Evolutionary conservation across 2,797 vertebrate genomes (phyloP).

Genomic region (Clarias laeviceps): DNA sequence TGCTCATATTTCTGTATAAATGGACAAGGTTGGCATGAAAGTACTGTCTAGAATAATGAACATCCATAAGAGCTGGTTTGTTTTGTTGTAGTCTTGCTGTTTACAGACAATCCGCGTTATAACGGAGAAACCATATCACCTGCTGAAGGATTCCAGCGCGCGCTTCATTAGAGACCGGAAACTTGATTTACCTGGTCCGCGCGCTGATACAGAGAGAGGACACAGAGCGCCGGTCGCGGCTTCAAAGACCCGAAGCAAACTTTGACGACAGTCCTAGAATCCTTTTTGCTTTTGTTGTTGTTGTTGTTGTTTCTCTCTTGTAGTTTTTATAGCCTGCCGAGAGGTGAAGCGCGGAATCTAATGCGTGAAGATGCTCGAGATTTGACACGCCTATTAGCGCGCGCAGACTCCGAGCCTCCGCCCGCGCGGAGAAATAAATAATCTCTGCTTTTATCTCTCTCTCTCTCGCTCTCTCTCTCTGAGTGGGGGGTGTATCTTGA

Average conservation of each 20-base stretch:
- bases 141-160: constrained; percentile 24
- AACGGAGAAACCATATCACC: constrained; percentile 5
- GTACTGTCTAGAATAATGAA: constrained; percentile 1
- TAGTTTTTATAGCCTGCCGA: not conserved
- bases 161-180: constrained; percentile 18
- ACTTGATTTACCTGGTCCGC: constrained; percentile 56
- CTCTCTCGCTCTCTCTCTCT: constrained; percentile 26
- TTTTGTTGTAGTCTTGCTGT: not conserved
- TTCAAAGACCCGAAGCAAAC: constrained; percentile 45
- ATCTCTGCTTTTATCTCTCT: constrained; percentile 49
- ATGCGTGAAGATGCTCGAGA: constrained; percentile 33
- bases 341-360: not conserved
- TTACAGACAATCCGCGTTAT: not conserved
- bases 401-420: constrained; percentile 35
- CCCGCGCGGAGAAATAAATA: constrained; percentile 51
- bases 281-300: not conserved
- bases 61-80: not conserved
- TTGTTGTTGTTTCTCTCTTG: not conserved
- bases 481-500: not conserved
- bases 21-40: not conserved
- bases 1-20: not conserved
- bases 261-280: constrained; percentile 43
- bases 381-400: constrained; percentile 50
- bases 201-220: constrained; percentile 23
- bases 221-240: constrained; percentile 25